These are phyloP conservation scores for Pyralis farinalis DNA, from an alignment of 2,888 invertebrate genomes.

Conservation along the genomic window DNA sequence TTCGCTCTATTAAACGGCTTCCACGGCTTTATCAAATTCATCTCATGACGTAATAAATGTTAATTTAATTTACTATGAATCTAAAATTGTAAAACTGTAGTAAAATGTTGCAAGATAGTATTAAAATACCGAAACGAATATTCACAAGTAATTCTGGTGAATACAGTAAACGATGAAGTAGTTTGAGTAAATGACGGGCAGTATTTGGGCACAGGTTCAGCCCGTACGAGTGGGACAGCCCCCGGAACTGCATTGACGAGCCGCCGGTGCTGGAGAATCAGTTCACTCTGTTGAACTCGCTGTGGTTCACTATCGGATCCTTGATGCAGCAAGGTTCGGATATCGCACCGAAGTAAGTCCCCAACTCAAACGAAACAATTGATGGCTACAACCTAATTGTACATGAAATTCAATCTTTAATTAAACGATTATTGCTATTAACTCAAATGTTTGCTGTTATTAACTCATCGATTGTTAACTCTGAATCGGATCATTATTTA, in stretches of 20 bases:
- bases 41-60: too few species aligned
- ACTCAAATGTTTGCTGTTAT: background rate
- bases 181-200: conserved; percentile 46
- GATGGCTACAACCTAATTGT: conserved; percentile 59
- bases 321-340: conserved; percentile 96
- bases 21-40: too few species aligned
- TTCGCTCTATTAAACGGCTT: too few species aligned
- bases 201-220: conserved; percentile 87
- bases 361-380: conserved; percentile 34
- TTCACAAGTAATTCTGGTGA: conserved; percentile 4
- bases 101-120: background rate
- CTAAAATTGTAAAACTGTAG: too few species aligned
- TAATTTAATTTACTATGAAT: too few species aligned
- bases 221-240: conserved; percentile 96
- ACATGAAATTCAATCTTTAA: too few species aligned
- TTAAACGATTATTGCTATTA: too few species aligned
- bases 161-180: background rate
- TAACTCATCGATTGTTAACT: conserved; percentile 6
- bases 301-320: conserved; percentile 97
- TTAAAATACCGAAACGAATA: background rate
- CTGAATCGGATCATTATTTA: conserved; percentile 19
- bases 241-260: conserved; percentile 91
- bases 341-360: conserved; percentile 93
- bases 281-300: conserved; percentile 94
- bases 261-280: conserved; percentile 94